phyloP scores from a whole-genome alignment of 2,113 vertebrate genomes.

The Datnioides undecimradiatus region DNA sequence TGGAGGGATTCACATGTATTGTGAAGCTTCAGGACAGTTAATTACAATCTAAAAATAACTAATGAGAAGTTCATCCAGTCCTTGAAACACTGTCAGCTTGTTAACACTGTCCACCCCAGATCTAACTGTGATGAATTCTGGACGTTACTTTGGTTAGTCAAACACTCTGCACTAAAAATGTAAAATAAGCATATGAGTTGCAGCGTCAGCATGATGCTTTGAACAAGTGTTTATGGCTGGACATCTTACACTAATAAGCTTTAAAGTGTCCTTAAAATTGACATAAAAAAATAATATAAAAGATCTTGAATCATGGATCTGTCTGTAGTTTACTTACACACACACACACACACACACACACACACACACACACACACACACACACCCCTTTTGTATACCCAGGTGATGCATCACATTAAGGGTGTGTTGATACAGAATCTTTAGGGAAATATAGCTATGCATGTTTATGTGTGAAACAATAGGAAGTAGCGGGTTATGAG shows the following conservation, averaged over 20 bases:
- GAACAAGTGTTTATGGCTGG: neutral
- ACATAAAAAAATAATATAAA: too few relatives aligned
- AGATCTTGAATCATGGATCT: neutral
- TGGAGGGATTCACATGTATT: neutral
- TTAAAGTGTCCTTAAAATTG: neutral
- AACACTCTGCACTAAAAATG: neutral
- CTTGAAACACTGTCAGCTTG: neutral
- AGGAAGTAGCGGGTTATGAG: neutral
- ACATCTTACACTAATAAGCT: neutral
- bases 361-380: too few relatives aligned
- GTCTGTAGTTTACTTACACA: too few relatives aligned
- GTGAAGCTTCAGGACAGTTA: neutral
- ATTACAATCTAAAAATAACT: slow-evolving; percentile 22
- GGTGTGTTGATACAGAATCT: neutral
- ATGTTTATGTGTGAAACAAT: neutral
- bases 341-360: too few relatives aligned
- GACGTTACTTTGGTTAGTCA: neutral
- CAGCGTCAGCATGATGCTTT: neutral
- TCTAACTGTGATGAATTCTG: too few relatives aligned
- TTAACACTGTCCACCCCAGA: neutral
- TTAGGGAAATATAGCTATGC: too few relatives aligned
- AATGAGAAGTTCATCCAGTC: neutral
- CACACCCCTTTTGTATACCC: neutral
- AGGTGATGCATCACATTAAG: neutral
- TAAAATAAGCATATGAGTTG: neutral